A percentile compares a stretch with the other conserved stretches of the same genome.
Evolutionary conservation across 1,140 invertebrate genomes (phyloP).

Genomic region (Drosophila kanapiae): DNA sequence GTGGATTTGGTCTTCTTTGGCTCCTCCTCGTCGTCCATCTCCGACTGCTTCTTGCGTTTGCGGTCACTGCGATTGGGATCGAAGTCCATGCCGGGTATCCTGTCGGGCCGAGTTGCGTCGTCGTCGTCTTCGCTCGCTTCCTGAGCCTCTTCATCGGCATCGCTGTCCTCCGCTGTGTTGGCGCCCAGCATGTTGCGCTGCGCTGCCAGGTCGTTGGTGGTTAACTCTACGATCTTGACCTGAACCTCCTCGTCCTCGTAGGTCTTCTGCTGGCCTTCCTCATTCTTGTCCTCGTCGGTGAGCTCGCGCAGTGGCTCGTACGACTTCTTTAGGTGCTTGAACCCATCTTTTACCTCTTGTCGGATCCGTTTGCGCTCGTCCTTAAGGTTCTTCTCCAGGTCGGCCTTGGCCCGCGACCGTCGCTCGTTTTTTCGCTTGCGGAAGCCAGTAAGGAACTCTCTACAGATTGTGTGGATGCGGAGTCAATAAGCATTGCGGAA

Average conservation of each 20-base stretch:
- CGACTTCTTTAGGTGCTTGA: conserved; percentile 86
- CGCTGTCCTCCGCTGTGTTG: conserved; percentile 87
- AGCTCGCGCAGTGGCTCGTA: conserved; percentile 89
- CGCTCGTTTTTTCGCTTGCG: conserved; percentile 91
- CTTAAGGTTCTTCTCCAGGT: conserved; percentile 89
- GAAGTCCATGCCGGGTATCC: conserved; percentile 88
- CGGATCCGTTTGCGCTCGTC: conserved; percentile 91
- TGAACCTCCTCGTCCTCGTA: conserved; percentile 91
- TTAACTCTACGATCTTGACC: conserved; percentile 91
- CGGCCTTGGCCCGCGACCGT: conserved; percentile 89
- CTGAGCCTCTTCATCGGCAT: conserved; percentile 79
- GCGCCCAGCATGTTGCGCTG: conserved; percentile 90
- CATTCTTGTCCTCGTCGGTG: conserved; percentile 88
- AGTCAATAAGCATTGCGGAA: not conserved
- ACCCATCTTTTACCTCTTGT: conserved; percentile 88
- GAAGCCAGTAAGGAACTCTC: conserved; percentile 92
- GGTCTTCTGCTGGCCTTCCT: conserved; percentile 86
- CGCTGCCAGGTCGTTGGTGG: conserved; percentile 88
- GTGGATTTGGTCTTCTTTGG: conserved; percentile 5
- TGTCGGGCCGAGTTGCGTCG: conserved; percentile 80
- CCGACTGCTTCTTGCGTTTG: conserved; percentile 23
- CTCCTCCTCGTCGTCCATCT: not conserved
- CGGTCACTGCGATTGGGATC: conserved; percentile 73
- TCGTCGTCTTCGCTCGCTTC: conserved; percentile 81
- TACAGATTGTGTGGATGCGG: conserved; percentile 48